Evolutionary conservation across 1,140 invertebrate genomes (phyloP), one percentile per base, ranked within the genome.

Genomic region (Cyrtorhinus lividipennis): DNA sequence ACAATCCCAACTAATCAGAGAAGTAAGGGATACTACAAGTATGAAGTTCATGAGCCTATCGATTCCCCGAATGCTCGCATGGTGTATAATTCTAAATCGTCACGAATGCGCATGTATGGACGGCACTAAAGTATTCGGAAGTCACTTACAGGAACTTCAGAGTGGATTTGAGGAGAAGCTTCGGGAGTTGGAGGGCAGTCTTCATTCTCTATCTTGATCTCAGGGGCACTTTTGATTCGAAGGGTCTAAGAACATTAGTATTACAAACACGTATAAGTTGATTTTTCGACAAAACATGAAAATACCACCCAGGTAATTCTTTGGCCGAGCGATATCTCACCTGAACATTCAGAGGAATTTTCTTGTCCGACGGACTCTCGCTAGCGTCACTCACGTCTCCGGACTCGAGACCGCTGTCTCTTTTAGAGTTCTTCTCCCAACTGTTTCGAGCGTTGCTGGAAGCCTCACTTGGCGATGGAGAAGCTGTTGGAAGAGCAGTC

Each of bases 401-500:
- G 2, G 72, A 76, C 63, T 78, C 73, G 20, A 76, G 66, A 10
- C 71, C 72, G 67, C 69, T 74, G 62, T 77, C 73, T 62, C 77
- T 76, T 59, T 69, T 76, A 2, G 71, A 72, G 44, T 67, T 70
- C 20, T 53, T 53, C 48, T 56, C 24, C 62, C 62, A 64, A 18
- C 60, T 53, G 18, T 53, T 53, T 20, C 48, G 10, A 20, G 48
- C 20, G 48, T 10, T 53, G 48, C 48, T 53, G 48, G 48, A 53
- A 5, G 48, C 48, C 20, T 53, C 48, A 20, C 48, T 53, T 20
- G 48, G 48, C 18, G 48, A 53, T 13, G 48, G 48, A 8, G 48
- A 53, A 10, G 48, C 48, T 15, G 48, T 53, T 10, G 48, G 48
- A 20, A 22, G 12, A 20, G 10, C 20, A 3, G 12, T 53, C 58